phyloP scores from a whole-genome alignment of 2,888 invertebrate genomes.

The Teleogryllus oceanicus region DNA sequence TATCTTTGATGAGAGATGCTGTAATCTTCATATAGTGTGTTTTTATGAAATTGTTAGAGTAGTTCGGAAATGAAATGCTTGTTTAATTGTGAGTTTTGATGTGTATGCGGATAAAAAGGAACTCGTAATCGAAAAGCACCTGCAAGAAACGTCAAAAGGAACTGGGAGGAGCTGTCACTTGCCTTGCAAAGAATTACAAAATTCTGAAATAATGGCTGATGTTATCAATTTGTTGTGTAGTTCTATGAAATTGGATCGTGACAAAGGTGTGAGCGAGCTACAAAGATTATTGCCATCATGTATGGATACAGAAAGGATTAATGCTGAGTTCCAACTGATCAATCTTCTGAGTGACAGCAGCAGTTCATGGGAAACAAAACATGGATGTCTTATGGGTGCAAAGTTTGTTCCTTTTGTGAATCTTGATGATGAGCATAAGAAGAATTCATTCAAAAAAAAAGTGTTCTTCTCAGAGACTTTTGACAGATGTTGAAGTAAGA shows the following conservation, averaged over 20 bases:
- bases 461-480: constrained; percentile 41
- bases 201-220: constrained; percentile 34
- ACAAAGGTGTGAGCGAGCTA: constrained; percentile 39
- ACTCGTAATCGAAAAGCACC: not conserved
- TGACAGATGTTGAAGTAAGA: constrained; percentile 49
- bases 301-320: constrained; percentile 36
- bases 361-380: constrained; percentile 47
- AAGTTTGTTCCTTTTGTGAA: constrained; percentile 43
- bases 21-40: not conserved
- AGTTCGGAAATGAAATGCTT: too few relatives aligned
- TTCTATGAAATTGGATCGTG: constrained; percentile 40
- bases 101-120: not conserved
- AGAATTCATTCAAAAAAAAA: constrained; percentile 39
- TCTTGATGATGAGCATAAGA: constrained; percentile 40
- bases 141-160: not conserved
- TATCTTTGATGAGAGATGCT: not conserved
- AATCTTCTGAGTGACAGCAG: constrained; percentile 37
- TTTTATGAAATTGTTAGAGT: too few relatives aligned
- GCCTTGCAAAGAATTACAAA: not conserved
- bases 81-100: too few relatives aligned
- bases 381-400: constrained; percentile 47
- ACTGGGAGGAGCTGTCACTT: constrained; percentile 20
- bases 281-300: constrained; percentile 37
- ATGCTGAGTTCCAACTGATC: constrained; percentile 38
- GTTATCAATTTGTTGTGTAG: constrained; percentile 39